Evolutionary conservation across 1,140 invertebrate species (phyloP).

Genomic region (Musca vetustissima): DNA sequence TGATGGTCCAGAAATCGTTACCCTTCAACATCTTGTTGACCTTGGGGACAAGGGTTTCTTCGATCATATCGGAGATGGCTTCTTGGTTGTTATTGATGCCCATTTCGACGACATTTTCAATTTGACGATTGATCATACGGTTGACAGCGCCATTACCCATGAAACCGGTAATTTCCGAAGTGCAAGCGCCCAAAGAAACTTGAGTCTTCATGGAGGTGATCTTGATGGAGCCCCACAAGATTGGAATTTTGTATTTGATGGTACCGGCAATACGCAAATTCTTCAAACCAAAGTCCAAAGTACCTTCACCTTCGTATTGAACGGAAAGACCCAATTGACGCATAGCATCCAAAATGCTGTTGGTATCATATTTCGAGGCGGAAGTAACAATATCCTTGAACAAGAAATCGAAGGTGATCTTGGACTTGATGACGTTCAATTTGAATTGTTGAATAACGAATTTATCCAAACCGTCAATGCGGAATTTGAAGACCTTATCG

Average conservation of each 20-base stretch:
- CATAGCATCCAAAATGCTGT: conserved; percentile 48
- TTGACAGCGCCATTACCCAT: conserved; percentile 48
- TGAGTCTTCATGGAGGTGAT: conserved; percentile 45
- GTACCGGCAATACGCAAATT: conserved; percentile 44
- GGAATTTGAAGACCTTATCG: conserved; percentile 43
- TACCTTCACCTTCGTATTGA: conserved; percentile 46
- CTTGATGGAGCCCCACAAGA: conserved; percentile 51
- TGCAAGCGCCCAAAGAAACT: conserved; percentile 37
- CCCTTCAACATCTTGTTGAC: conserved; percentile 50
- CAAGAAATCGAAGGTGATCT: conserved; percentile 45
- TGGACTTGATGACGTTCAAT: conserved; percentile 42
- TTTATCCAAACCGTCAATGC: conserved; percentile 46
- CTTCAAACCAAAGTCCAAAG: conserved; percentile 41
- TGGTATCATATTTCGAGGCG: conserved; percentile 44
- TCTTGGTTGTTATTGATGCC: conserved; percentile 42
- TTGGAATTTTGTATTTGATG: conserved; percentile 47
- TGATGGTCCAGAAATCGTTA: conserved; percentile 49
- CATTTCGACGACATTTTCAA: conserved; percentile 43
- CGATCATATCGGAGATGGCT: conserved; percentile 42
- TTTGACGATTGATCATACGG: conserved; percentile 39
- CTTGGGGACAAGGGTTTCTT: conserved; percentile 41
- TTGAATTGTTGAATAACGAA: conserved; percentile 48
- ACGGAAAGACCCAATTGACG: conserved; percentile 45
- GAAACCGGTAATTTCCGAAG: conserved; percentile 46
- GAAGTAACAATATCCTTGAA: conserved; percentile 45